Evolutionary conservation across 2,113 vertebrate species (phyloP).

Genomic region (Sinocyclocheilus anshuiensis): DNA sequence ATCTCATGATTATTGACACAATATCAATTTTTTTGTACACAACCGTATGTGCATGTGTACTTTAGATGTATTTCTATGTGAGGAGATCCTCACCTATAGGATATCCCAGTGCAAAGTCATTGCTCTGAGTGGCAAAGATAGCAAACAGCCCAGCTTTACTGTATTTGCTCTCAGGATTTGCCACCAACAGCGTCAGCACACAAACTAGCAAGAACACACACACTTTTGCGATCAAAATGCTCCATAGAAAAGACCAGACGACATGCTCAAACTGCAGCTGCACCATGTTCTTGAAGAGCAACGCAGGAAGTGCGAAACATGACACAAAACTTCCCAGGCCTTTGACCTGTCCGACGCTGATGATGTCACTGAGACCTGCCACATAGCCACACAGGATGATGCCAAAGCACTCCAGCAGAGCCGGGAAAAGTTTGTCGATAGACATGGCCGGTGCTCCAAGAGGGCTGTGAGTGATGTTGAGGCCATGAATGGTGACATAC

Average conservation of each 20-base stretch:
- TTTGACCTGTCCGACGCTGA: constrained; percentile 88
- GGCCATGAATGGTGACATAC: constrained; percentile 72
- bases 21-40: constrained; percentile 66
- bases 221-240: constrained; percentile 91
- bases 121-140: constrained; percentile 98
- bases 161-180: constrained; percentile 85
- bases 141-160: constrained; percentile 95
- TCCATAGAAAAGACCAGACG: constrained; percentile 94
- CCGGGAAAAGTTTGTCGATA: constrained; percentile 92
- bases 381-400: constrained; percentile 95
- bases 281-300: constrained; percentile 98
- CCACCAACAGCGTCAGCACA: constrained; percentile 86
- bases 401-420: constrained; percentile 93
- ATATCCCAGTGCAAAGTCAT: constrained; percentile 96
- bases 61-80: background rate
- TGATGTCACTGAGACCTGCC: constrained; percentile 88
- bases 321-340: constrained; percentile 95
- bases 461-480: constrained; percentile 75
- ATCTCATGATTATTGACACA: background rate
- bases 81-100: constrained; percentile 86
- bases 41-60: constrained; percentile 58
- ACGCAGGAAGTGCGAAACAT: constrained; percentile 91
- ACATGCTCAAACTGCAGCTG: constrained; percentile 89
- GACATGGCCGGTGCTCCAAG: constrained; percentile 82
- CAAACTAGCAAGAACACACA: constrained; percentile 89